Percentiles rank a stretch among this genome's conserved stretches.
These are phyloP conservation scores for Clivina fossor DNA, from an alignment of 2,888 invertebrate genomes.

Conservation along the genomic window DNA sequence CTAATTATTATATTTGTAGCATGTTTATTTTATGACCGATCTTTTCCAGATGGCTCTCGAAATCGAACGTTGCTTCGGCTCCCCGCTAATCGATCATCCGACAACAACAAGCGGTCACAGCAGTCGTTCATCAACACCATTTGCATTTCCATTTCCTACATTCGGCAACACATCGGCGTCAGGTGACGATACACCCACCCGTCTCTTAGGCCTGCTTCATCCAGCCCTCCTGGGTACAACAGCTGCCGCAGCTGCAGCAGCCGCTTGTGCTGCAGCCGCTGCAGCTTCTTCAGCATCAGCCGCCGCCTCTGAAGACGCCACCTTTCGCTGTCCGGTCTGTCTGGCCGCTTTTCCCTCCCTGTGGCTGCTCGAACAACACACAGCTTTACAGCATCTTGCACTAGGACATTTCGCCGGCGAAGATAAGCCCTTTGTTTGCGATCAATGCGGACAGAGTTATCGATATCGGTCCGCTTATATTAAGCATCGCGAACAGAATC, in stretches of 20 bases:
- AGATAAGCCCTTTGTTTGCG: conserved; percentile 89
- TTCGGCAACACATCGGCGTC: conserved; percentile 53
- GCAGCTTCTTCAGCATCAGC: conserved; percentile 55
- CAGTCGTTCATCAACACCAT: conserved; percentile 59
- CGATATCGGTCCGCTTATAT: conserved; percentile 79
- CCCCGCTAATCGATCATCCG: conserved; percentile 51
- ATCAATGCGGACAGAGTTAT: conserved; percentile 89
- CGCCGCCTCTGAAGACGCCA: conserved; percentile 45
- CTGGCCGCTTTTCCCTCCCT: conserved; percentile 84
- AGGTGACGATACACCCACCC: conserved; percentile 57
- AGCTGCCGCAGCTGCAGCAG: conserved; percentile 45
- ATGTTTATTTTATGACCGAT: not conserved
- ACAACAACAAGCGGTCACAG: conserved; percentile 50
- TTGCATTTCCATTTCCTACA: conserved; percentile 59
- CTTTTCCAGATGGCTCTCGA: conserved; percentile 50
- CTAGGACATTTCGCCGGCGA: conserved; percentile 52
- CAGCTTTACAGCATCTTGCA: conserved; percentile 78
- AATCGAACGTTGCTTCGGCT: conserved; percentile 53
- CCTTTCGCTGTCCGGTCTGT: conserved; percentile 76
- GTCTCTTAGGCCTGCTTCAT: conserved; percentile 59
- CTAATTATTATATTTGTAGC: not conserved
- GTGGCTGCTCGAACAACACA: conserved; percentile 86
- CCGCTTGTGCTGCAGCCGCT: conserved; percentile 58
- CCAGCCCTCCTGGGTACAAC: conserved; percentile 48
- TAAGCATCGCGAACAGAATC: conserved; percentile 86